phyloP scores from a whole-genome alignment of 2,888 invertebrate species.

The Lasioglossum oenotherae region DNA sequence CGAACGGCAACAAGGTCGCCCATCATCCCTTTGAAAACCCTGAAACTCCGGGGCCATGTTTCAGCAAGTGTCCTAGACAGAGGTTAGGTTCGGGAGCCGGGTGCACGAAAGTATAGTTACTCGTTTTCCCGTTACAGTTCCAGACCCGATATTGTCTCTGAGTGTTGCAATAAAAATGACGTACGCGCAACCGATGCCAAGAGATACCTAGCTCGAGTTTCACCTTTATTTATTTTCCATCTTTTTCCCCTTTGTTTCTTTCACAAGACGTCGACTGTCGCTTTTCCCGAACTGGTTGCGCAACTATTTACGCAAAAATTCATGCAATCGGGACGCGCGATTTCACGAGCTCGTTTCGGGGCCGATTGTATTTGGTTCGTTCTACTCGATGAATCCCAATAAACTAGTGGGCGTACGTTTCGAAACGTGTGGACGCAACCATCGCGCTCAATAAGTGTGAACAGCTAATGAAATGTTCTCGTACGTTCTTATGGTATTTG shows the following conservation, averaged over 20 bases:
- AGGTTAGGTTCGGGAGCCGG: not conserved
- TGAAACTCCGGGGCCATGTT: not conserved
- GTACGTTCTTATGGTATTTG: not conserved
- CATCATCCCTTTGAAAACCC: slow-evolving; percentile 23
- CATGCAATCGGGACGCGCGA: slow-evolving; percentile 4
- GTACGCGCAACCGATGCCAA: slow-evolving; percentile 14
- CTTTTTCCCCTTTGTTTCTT: not conserved
- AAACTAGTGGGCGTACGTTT: not conserved
- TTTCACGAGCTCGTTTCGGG: not conserved
- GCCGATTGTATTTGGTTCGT: not conserved
- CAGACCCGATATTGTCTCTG: slow-evolving; percentile 16
- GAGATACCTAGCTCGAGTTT: slow-evolving; percentile 25
- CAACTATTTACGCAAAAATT: not conserved
- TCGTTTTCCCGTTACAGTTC: not conserved
- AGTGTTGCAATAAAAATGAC: slow-evolving; percentile 32
- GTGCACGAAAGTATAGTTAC: slow-evolving; percentile 5
- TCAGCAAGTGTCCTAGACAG: not conserved
- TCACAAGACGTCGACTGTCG: not conserved
- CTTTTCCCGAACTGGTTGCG: slow-evolving; percentile 9
- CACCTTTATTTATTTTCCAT: slow-evolving; percentile 15
- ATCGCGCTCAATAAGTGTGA: not conserved
- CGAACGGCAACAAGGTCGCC: slow-evolving; percentile 12
- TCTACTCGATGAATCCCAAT: not conserved
- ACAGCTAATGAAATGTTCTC: not conserved
- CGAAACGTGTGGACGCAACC: not conserved